phyloP scores from a whole-genome alignment of 1,140 invertebrate genomes.

The Trichonephila clavipes region DNA sequence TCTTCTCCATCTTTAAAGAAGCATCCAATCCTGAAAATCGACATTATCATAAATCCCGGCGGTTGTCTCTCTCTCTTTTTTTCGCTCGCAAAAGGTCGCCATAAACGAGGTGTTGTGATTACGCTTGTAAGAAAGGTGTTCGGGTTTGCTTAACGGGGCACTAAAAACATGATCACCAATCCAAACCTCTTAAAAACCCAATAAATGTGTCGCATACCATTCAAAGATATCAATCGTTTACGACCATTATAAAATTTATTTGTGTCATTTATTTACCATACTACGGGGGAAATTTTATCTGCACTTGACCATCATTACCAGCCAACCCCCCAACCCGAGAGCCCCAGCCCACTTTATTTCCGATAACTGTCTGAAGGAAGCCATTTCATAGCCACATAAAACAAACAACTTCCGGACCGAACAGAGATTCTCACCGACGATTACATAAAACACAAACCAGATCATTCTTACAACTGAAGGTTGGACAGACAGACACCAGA shows the following conservation, averaged over 20 bases:
- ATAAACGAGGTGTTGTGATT: slow-evolving; percentile 54
- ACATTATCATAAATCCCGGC: slow-evolving; percentile 22
- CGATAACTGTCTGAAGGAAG: slow-evolving; percentile 67
- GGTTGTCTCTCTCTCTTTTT: background rate
- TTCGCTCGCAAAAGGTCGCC: background rate
- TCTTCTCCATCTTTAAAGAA: background rate
- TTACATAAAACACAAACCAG: slow-evolving; percentile 74
- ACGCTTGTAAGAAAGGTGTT: slow-evolving; percentile 32
- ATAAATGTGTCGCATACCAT: slow-evolving; percentile 73
- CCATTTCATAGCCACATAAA: slow-evolving; percentile 74
- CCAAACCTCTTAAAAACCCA: slow-evolving; percentile 74
- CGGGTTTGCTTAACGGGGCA: slow-evolving; percentile 55
- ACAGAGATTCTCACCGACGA: slow-evolving; percentile 63
- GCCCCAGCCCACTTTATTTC: slow-evolving; percentile 62
- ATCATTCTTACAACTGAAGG: slow-evolving; percentile 19
- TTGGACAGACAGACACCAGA: background rate
- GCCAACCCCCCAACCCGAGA: background rate
- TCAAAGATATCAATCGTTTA: slow-evolving; percentile 76
- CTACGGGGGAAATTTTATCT: slow-evolving; percentile 66
- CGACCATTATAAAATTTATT: slow-evolving; percentile 77
- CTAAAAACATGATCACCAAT: slow-evolving; percentile 76
- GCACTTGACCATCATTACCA: slow-evolving; percentile 73
- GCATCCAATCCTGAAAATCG: background rate
- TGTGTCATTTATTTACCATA: slow-evolving; percentile 59
- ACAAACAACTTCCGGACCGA: slow-evolving; percentile 70